phyloP scores from a whole-genome alignment of 2,888 invertebrate species.

The Nomada hirtipes region DNA sequence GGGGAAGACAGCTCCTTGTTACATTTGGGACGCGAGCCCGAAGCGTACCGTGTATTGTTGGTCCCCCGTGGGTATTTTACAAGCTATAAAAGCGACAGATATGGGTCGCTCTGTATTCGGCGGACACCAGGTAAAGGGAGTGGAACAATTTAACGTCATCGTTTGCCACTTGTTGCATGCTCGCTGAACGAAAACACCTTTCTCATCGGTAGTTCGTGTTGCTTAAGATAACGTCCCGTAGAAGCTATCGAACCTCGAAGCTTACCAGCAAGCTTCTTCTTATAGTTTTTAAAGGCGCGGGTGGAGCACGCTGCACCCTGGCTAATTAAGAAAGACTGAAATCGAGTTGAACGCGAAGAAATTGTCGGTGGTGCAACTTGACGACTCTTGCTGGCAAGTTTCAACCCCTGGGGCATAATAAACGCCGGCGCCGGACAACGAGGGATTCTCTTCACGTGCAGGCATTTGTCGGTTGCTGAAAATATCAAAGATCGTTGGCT shows the following conservation, averaged over 20 bases:
- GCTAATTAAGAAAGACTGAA: background rate
- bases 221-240: too few species aligned
- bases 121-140: conserved; percentile 17
- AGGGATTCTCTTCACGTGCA: background rate
- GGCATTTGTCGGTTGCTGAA: conserved; percentile 36
- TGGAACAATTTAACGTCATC: conserved; percentile 46
- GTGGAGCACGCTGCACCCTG: background rate
- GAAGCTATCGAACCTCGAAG: too few species aligned
- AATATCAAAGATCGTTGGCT: conserved; percentile 50
- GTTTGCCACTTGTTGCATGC: conserved; percentile 53
- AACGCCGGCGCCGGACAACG: conserved; percentile 2
- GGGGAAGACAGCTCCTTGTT: conserved; percentile 26
- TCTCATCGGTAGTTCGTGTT: background rate
- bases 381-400: conserved; percentile 43
- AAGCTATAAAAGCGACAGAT: conserved; percentile 65
- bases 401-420: background rate
- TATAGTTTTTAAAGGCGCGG: too few species aligned
- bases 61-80: conserved; percentile 56
- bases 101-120: conserved; percentile 24
- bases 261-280: too few species aligned
- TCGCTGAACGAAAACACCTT: conserved; percentile 3
- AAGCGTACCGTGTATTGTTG: conserved; percentile 24
- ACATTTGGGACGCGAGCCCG: conserved; percentile 46
- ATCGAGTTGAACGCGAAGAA: conserved; percentile 4
- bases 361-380: conserved; percentile 15